Evolutionary conservation across 2,797 vertebrate genomes (phyloP), one percentile per base, ranked within the genome.

Genomic region (Myotis findleyi): DNA sequence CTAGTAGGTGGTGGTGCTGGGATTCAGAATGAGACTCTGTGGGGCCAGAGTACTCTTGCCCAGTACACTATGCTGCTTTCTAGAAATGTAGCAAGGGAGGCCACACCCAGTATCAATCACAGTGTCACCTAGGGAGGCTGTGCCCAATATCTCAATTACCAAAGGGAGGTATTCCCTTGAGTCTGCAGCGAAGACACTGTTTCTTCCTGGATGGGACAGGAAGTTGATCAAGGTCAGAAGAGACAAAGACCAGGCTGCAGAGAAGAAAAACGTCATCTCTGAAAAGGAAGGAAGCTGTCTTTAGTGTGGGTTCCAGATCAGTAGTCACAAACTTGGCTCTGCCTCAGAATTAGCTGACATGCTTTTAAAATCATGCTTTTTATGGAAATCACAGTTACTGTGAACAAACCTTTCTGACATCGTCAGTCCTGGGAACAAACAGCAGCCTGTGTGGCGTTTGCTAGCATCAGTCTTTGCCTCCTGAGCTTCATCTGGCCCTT

Each of bases 181-280:
- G 75, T 82, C 47, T 57, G 27, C 1, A 66, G 80, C 79, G n/a
- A 57, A 73, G 75, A 73, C 25, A 38, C 11, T 20, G 17, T 86
- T 88, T 79, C 53, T 92, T 90, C 71, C 21, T 62, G 41, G 12
- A 79, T 44, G 71, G 57, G 53, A 81, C 7, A 27, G 38, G 17
- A 87, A 83, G 21, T 30, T 82, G 72, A 77, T 88, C 30, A 44
- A 79, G 16, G 77, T 93, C 30, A 72, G 55, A 85, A 89, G 38
- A 90, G 79, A 41, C 23, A 72, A 66, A 81, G 93, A 30, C 8
- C 5, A 73, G 71, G 53, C 71, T 72, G 41, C 18, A 47, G 4
- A 89, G 69, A 89, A 89, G 66, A 51, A 73, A 76, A 84, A 76
- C 51, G 30, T 62, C 64, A 38, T 76, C 55, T 94, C 69, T 68